Percentiles rank a stretch among this genome's conserved stretches.
These are phyloP conservation scores for Hirudinaria manillensis DNA, from an alignment of 2,888 invertebrate genomes.

Conservation along the genomic window DNA sequence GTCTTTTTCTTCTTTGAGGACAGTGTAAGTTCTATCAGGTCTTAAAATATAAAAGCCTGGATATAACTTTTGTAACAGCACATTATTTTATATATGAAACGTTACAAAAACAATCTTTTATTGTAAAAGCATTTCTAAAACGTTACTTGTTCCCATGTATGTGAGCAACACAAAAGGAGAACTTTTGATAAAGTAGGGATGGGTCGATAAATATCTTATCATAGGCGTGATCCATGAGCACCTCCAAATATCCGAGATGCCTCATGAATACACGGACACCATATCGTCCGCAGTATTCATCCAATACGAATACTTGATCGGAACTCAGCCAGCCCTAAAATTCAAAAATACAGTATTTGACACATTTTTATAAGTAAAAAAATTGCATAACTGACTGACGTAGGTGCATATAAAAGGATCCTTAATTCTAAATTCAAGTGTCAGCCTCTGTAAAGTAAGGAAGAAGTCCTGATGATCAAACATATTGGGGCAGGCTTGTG, in stretches of 20 bases:
- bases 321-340: conserved; percentile 29
- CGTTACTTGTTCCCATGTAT: conserved; percentile 27
- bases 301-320: conserved; percentile 26
- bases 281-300: conserved; percentile 26
- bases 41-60: background rate
- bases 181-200: conserved; percentile 29
- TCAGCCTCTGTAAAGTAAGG: conserved; percentile 16
- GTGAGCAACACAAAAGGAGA: conserved; percentile 27
- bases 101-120: background rate
- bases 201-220: conserved; percentile 14
- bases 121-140: background rate
- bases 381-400: background rate
- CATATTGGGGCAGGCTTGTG: conserved; percentile 7
- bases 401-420: conserved; percentile 25
- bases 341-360: background rate
- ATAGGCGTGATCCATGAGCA: conserved; percentile 16
- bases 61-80: background rate
- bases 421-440: conserved; percentile 21
- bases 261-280: conserved; percentile 25
- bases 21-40: conserved; percentile 25
- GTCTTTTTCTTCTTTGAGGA: conserved; percentile 19
- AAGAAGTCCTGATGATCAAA: conserved; percentile 26
- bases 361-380: background rate
- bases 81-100: background rate
- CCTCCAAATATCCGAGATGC: conserved; percentile 22